phyloP scores from a whole-genome alignment of 1,140 invertebrate genomes.

The Drosophila cardini region DNA sequence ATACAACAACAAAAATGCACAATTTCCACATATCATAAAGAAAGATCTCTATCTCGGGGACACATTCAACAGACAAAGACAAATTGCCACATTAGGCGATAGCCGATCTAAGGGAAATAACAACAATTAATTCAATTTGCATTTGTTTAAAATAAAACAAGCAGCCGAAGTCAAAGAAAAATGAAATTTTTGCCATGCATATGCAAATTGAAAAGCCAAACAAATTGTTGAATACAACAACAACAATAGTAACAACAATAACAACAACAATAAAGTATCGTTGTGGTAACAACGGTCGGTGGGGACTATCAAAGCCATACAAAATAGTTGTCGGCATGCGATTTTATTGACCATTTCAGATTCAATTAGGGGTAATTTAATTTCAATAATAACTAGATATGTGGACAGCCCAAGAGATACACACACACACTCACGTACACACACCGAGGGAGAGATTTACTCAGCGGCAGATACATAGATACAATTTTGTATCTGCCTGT shows the following conservation, averaged over 20 bases:
- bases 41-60: slow-evolving; percentile 37
- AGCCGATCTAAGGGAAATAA: slow-evolving; percentile 71
- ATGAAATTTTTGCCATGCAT: slow-evolving; percentile 64
- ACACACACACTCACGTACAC: slow-evolving; percentile 26
- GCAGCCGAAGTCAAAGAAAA: slow-evolving; percentile 40
- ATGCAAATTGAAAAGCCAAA: slow-evolving; percentile 57
- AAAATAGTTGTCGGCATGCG: slow-evolving; percentile 78
- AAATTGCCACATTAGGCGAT: slow-evolving; percentile 77
- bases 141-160: slow-evolving; percentile 71
- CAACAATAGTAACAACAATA: slow-evolving; percentile 28
- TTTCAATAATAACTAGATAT: slow-evolving; percentile 83
- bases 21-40: slow-evolving; percentile 48
- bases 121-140: slow-evolving; percentile 80
- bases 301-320: slow-evolving; percentile 64
- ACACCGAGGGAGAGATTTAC: background rate
- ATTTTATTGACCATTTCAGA: slow-evolving; percentile 84
- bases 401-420: slow-evolving; percentile 37
- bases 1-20: background rate
- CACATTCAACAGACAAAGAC: slow-evolving; percentile 63
- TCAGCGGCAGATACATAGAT: slow-evolving; percentile 39
- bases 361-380: slow-evolving; percentile 84
- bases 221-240: slow-evolving; percentile 27
- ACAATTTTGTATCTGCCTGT: slow-evolving; percentile 31
- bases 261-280: background rate
- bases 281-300: slow-evolving; percentile 13